Evolutionary conservation across 2,888 invertebrate genomes (phyloP).

Genomic region (Ctena decussata): DNA sequence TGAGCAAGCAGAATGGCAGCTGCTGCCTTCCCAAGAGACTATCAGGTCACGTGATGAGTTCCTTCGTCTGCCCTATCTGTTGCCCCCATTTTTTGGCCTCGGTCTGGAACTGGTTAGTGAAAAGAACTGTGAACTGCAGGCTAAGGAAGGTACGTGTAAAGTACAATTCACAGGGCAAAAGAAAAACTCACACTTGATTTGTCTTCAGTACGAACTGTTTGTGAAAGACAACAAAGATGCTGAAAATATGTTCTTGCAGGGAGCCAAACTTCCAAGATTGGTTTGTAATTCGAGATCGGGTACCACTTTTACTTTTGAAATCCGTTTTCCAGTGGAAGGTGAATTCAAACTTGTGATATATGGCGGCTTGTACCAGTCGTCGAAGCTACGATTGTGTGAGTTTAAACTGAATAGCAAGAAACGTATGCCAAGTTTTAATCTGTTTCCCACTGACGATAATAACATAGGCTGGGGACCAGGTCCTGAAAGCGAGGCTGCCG

Average conservation of each 20-base stretch:
- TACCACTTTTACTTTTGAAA: slow-evolving; percentile 52
- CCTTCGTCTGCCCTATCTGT: slow-evolving; percentile 53
- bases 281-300: slow-evolving; percentile 60
- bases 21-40: slow-evolving; percentile 5
- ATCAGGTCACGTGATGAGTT: slow-evolving; percentile 43
- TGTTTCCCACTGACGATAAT: slow-evolving; percentile 54
- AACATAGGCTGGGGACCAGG: slow-evolving; percentile 67
- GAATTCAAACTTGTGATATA: slow-evolving; percentile 61
- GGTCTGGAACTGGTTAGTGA: slow-evolving; percentile 46
- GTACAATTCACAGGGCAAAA: slow-evolving; percentile 53
- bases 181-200: slow-evolving; percentile 56
- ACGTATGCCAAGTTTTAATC: slow-evolving; percentile 21
- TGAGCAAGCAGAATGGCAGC: slow-evolving; percentile 56
- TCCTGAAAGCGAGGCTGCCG: slow-evolving; percentile 48
- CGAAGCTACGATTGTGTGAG: slow-evolving; percentile 53
- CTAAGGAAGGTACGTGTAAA: slow-evolving; percentile 38
- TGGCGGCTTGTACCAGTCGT: slow-evolving; percentile 58
- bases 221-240: slow-evolving; percentile 32
- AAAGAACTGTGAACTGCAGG: slow-evolving; percentile 28
- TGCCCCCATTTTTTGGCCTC: slow-evolving; percentile 61
- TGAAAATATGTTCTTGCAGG: not conserved
- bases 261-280: slow-evolving; percentile 39
- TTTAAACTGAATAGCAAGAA: slow-evolving; percentile 54
- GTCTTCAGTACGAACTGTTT: slow-evolving; percentile 60
- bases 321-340: slow-evolving; percentile 58